These are phyloP conservation scores for Cyrtonyx montezumae DNA, from an alignment of 2,113 vertebrate species.

Conservation along the genomic window DNA sequence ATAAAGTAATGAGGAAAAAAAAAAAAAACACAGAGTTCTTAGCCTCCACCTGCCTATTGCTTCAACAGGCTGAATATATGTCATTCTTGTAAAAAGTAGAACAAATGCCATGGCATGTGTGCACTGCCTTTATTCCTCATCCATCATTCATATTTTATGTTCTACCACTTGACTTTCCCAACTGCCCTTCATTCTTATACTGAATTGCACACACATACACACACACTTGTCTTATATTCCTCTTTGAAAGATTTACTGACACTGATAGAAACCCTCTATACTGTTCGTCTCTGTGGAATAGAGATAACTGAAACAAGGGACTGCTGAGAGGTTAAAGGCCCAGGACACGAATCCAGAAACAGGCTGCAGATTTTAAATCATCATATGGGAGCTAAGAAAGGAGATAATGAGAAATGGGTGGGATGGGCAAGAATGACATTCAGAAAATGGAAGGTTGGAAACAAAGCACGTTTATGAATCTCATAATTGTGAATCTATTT, in stretches of 20 bases:
- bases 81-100: constrained; percentile 27
- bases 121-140: constrained; percentile 52
- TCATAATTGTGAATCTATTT: constrained; percentile 45
- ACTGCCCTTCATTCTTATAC: constrained; percentile 57
- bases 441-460: constrained; percentile 45
- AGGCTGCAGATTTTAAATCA: constrained; percentile 22
- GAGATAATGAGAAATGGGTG: constrained; percentile 29
- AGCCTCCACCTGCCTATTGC: not conserved
- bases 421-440: not conserved
- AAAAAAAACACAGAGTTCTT: not conserved
- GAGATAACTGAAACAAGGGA: constrained; percentile 53
- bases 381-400: not conserved
- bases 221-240: constrained; percentile 37
- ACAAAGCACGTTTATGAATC: not conserved
- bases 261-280: not conserved
- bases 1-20: not conserved
- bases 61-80: constrained; percentile 13
- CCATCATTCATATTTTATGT: constrained; percentile 77
- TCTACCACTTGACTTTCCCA: constrained; percentile 73
- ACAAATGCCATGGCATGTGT: constrained; percentile 33
- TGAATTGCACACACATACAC: constrained; percentile 53
- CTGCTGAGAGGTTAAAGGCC: constrained; percentile 44
- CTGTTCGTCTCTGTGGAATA: not conserved
- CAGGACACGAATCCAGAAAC: not conserved
- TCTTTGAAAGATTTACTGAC: constrained; percentile 49